A percentile compares a stretch with the other conserved stretches of the same genome.
Conservation (phyloP, 2,888 invertebrate species). For the Trissolcus brochymenae region DNA sequence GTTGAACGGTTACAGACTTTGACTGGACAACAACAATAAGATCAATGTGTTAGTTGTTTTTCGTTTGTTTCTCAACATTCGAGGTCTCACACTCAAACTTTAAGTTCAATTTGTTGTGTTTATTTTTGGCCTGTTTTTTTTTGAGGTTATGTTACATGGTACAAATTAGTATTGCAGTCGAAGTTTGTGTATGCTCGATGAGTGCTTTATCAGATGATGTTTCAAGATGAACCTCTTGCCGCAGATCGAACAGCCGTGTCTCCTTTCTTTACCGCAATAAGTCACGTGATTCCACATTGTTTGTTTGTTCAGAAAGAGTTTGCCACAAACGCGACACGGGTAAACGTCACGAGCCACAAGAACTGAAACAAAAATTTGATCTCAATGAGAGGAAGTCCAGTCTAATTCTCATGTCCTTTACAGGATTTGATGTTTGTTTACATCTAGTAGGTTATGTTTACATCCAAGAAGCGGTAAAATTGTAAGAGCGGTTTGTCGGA, state of each 20-base stretch:
- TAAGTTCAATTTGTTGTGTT: too few species aligned
- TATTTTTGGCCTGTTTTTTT: too few species aligned
- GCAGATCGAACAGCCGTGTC: constrained; percentile 69
- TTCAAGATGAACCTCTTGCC: constrained; percentile 70
- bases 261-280: constrained; percentile 72
- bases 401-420: background rate
- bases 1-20: constrained; percentile 8
- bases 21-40: background rate
- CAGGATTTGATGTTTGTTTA: too few species aligned
- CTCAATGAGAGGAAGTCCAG: constrained; percentile 3
- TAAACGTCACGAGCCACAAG: constrained; percentile 50
- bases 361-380: constrained; percentile 48
- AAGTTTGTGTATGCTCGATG: constrained; percentile 47
- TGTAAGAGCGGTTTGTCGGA: too few species aligned
- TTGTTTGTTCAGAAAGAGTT: constrained; percentile 79
- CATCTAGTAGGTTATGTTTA: too few species aligned
- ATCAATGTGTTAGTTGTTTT: background rate
- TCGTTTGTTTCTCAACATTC: too few species aligned
- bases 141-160: constrained; percentile 2
- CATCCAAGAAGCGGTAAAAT: too few species aligned
- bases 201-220: constrained; percentile 62
- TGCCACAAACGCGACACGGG: constrained; percentile 68
- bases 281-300: constrained; percentile 85
- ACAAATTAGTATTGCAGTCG: constrained; percentile 14
- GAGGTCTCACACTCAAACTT: too few species aligned